phyloP scores from a whole-genome alignment of 2,888 invertebrate genomes.

The Lithophane semibrunnea region DNA sequence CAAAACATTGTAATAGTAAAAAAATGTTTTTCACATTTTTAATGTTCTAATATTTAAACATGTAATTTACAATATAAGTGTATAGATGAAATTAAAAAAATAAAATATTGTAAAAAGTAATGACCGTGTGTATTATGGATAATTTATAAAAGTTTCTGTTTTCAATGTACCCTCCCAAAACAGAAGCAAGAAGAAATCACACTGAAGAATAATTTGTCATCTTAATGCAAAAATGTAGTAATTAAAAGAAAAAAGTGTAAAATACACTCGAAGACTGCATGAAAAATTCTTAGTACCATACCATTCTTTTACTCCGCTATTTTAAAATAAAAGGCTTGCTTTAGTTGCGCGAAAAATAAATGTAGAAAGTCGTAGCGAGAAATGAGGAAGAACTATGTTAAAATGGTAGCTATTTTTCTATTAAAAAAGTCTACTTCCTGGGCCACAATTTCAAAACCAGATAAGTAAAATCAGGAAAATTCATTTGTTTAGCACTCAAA shows the following conservation, averaged over 20 bases:
- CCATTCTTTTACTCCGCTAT: not conserved
- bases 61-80: too few species aligned
- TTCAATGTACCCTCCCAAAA: not conserved
- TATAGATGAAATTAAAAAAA: too few species aligned
- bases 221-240: not conserved
- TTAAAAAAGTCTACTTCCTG: not conserved
- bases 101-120: not conserved
- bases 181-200: not conserved
- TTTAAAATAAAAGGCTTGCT: slow-evolving; percentile 6
- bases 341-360: not conserved
- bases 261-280: too few species aligned
- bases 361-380: not conserved
- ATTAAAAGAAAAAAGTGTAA: not conserved
- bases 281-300: not conserved
- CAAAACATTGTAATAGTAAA: too few species aligned
- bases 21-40: too few species aligned
- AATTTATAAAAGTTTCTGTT: not conserved
- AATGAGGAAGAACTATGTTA: not conserved
- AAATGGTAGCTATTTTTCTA: not conserved
- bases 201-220: not conserved
- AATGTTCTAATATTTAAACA: too few species aligned
- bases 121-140: not conserved
- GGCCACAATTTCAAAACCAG: not conserved
- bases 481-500: too few species aligned
- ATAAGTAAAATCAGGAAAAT: too few species aligned